These are phyloP conservation scores for Hypothenemus hampei DNA, from an alignment of 1,140 invertebrate species.

Conservation along the genomic window DNA sequence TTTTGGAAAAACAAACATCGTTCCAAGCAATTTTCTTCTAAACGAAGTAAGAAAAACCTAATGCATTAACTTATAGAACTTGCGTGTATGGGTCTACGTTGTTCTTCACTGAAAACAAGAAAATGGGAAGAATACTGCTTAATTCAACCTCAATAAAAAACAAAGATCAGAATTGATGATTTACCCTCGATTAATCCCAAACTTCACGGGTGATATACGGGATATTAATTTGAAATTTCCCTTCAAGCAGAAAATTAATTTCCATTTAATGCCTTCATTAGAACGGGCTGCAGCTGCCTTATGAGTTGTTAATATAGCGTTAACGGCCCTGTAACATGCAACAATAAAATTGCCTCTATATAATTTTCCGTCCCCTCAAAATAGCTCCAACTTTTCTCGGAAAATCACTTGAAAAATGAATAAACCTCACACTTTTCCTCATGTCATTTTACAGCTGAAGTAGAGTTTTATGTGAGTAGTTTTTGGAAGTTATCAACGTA, in stretches of 20 bases:
- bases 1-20: no score
- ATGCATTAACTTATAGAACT: neutral
- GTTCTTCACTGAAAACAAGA: no score
- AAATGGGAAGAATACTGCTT: no score
- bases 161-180: neutral
- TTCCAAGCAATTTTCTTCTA: neutral
- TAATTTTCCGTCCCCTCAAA: no score
- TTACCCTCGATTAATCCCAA: neutral
- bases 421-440: neutral
- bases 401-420: neutral
- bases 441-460: neutral
- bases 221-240: neutral
- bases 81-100: no score
- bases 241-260: conserved; percentile 2
- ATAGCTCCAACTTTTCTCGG: neutral
- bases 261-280: conserved; percentile 3
- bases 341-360: conserved; percentile 1
- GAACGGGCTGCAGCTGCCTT: neutral
- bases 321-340: conserved; percentile 5
- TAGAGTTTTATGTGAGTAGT: neutral
- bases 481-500: conserved; percentile 1
- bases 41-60: neutral
- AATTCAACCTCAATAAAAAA: neutral
- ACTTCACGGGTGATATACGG: neutral
- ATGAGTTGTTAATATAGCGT: neutral